Evolutionary conservation across 2,113 vertebrate genomes (phyloP).

Genomic region (Elachura formosa): DNA sequence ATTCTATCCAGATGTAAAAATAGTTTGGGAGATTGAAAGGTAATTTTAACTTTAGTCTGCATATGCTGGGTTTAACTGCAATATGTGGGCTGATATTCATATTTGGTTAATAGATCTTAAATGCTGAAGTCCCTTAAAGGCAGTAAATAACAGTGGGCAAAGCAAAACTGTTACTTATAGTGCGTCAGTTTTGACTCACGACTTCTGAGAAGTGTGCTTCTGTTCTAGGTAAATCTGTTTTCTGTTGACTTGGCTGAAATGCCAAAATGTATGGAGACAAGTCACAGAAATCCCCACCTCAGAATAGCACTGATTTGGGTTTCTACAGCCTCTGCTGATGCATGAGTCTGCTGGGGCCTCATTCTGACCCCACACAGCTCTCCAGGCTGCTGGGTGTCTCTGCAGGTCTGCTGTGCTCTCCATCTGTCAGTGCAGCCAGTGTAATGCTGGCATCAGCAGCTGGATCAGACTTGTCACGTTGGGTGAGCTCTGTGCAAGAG

Average conservation of each 20-base stretch:
- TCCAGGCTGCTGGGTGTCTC: accelerated
- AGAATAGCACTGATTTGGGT: not conserved
- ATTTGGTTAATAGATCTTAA: not conserved
- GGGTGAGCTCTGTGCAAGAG: not conserved
- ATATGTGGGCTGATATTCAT: not conserved
- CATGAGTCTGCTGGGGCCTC: not conserved
- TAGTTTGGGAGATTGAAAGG: not conserved
- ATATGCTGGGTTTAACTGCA: not conserved
- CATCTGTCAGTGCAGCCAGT: not conserved
- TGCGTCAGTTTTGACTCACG: accelerated
- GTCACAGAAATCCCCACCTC: not conserved
- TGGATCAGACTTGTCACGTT: accelerated
- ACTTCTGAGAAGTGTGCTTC: not conserved
- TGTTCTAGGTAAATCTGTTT: not conserved
- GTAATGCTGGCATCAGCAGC: not conserved
- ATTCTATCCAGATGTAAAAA: not conserved
- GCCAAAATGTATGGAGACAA: not conserved
- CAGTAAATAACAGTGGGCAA: not conserved
- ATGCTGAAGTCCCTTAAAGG: not conserved
- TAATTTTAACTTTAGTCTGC: not conserved
- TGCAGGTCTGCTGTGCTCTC: accelerated
- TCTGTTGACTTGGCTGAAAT: not conserved
- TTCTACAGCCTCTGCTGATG: not conserved
- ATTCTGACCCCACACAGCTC: accelerated
- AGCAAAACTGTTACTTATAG: not conserved